Evolutionary conservation across 2,113 vertebrate genomes (phyloP), one percentile per base, ranked within the genome.

Genomic region (Ammodytes dubius): DNA sequence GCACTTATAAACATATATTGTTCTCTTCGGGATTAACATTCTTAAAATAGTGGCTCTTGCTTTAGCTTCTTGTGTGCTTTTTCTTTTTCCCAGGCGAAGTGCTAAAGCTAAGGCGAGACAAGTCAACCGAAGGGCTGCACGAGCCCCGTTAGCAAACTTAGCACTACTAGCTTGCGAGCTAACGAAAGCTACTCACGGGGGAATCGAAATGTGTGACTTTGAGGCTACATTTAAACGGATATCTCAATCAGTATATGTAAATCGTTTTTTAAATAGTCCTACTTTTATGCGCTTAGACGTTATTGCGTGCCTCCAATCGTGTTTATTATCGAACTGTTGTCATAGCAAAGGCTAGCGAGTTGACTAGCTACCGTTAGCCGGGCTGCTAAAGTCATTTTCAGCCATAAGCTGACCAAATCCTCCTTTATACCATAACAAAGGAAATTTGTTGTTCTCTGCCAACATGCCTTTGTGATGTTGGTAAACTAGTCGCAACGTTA

Each of bases 321-420:
- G 53, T 71, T 85, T 77, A 63, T 86, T 46, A 54, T 82, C 70
- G 86, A 84, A 58, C 40, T 87, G 88, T 88, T 92, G 81, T 71
- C 63, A 82, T 84, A 79, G 81, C 81, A 69, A 81, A 85, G 39
- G 81, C 91, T 89, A 88, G 79, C 90, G 79, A 87, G 69, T 79
- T 89, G 87, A 89, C 83, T 79, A 84, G 93, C 91, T 87, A 88
- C 68, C 78, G 79, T 67, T 93, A 94, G 89, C 91, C 39, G 37
- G 39, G 63, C 74, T 83, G 93, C 91, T 92, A 91, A 91, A 92
- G 88, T 90, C 90, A 91, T 90, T 82, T 90, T 75, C 82, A 89
- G 79, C 84, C 87, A 57, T 91, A 93, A 93, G 85, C 86, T 91
- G 90, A 85, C 37, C 88, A 91, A 92, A 91, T 89, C 88, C 92